Percentiles rank a stretch among this genome's conserved stretches.
phyloP scores from a whole-genome alignment of 2,888 invertebrate species.

The Stegophylla sp. region DNA sequence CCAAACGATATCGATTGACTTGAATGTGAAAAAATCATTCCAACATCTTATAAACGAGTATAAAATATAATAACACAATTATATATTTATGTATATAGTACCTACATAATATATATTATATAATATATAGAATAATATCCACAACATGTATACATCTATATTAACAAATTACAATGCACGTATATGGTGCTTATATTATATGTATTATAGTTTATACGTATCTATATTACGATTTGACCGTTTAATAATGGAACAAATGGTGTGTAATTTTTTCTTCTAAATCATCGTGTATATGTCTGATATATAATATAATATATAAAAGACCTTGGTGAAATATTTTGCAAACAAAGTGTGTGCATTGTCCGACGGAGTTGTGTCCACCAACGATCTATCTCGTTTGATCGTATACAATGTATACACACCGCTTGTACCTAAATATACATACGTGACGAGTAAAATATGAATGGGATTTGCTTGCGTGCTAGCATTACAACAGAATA shows the following conservation, averaged over 20 bases:
- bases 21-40: neutral
- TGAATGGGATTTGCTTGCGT: no score
- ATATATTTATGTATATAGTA: neutral
- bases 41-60: no score
- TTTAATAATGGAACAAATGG: slow-evolving; percentile 20
- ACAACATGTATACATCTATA: neutral
- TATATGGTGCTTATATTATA: neutral
- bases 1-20: neutral
- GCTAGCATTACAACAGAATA: no score
- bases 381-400: slow-evolving; percentile 6
- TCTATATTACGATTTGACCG: neutral
- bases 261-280: slow-evolving; percentile 12
- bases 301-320: neutral
- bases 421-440: neutral
- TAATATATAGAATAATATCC: neutral
- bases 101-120: neutral
- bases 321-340: slow-evolving; percentile 28
- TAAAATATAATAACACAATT: neutral
- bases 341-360: slow-evolving; percentile 20
- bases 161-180: neutral
- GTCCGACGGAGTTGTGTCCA: neutral
- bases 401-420: no score
- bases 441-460: no score
- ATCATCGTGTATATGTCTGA: neutral
- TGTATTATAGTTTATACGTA: neutral